Conservation (phyloP, 2,797 vertebrate genomes). For the Centropyge bicolor region DNA sequence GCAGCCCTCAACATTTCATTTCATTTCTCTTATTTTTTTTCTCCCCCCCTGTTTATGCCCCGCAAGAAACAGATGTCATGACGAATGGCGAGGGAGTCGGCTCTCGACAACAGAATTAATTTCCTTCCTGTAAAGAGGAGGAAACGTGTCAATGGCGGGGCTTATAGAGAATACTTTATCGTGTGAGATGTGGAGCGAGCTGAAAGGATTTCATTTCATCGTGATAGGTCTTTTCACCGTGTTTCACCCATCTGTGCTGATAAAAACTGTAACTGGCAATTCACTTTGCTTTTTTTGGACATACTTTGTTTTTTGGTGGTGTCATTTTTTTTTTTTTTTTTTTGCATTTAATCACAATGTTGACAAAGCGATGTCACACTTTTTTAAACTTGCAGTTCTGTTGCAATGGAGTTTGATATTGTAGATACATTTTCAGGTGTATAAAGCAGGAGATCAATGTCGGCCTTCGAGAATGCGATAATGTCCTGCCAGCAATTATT, state of each 20-base stretch:
- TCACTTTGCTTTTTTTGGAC: neutral
- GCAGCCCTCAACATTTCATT: constrained; percentile 48
- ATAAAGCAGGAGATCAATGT: neutral
- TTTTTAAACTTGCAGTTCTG: neutral
- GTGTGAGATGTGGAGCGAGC: neutral
- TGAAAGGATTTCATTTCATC: constrained; percentile 24
- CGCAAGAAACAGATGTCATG: constrained; percentile 61
- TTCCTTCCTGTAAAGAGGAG: constrained; percentile 52
- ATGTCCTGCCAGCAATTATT: neutral
- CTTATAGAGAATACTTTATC: constrained; percentile 15
- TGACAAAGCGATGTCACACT: neutral
- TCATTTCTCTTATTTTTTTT: constrained; percentile 12
- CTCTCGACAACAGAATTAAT: constrained; percentile 57
- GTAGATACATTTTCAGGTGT: neutral
- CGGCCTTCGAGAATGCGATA: neutral
- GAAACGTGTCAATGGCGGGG: constrained; percentile 17
- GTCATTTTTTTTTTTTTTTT: neutral
- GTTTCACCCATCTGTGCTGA: neutral
- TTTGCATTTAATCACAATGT: neutral
- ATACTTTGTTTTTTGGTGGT: neutral
- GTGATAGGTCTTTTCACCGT: neutral
- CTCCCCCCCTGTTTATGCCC: constrained; percentile 44
- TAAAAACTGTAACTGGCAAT: neutral
- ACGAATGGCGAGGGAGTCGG: constrained; percentile 41
- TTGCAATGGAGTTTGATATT: neutral